phyloP scores from a whole-genome alignment of 2,888 invertebrate genomes.

The Phortica magna region DNA sequence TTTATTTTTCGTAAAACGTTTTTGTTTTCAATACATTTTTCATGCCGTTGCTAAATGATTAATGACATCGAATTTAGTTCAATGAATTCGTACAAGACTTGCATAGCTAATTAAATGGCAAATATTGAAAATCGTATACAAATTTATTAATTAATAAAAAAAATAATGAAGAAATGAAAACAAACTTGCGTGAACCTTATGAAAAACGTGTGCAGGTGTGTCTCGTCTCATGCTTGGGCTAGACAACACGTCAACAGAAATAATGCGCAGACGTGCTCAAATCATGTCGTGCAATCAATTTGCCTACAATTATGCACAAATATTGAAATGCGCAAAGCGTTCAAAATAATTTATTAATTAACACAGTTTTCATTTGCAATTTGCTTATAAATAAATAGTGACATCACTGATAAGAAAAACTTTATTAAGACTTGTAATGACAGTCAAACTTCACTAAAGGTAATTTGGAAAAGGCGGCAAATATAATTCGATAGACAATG shows the following conservation, averaged over 20 bases:
- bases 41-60: slow-evolving; percentile 27
- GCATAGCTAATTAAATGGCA: slow-evolving; percentile 35
- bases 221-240: not conserved
- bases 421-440: too few relatives aligned
- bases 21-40: not conserved
- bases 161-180: not conserved
- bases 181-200: not conserved
- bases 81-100: slow-evolving; percentile 24
- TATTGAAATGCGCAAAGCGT: slow-evolving; percentile 10
- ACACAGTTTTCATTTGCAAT: not conserved
- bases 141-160: not conserved
- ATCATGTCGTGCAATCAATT: not conserved
- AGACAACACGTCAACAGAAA: not conserved
- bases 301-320: not conserved
- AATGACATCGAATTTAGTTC: slow-evolving; percentile 38
- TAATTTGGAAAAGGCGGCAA: too few relatives aligned
- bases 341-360: not conserved
- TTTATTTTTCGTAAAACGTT: too few relatives aligned
- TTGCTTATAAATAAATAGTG: not conserved
- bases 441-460: too few relatives aligned
- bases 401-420: not conserved
- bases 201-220: slow-evolving; percentile 25
- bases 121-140: not conserved
- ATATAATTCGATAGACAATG: too few relatives aligned
- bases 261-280: not conserved